A percentile compares a stretch with the other conserved stretches of the same genome.
Conservation (phyloP, 2,113 vertebrate species). For the Fukomys damarensis region DNA sequence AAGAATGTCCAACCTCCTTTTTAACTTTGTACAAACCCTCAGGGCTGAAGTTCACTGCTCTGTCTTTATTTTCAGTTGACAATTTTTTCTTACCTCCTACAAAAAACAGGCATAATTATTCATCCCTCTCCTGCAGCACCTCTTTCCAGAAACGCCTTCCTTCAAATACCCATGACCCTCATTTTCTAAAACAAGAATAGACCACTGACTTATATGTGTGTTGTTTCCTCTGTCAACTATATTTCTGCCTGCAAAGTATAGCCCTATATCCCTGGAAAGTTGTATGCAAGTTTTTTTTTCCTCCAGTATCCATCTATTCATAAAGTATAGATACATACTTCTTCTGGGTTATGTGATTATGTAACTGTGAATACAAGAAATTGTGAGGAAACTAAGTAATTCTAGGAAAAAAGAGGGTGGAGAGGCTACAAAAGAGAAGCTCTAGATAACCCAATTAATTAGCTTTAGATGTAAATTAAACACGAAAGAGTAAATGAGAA, state of each 20-base stretch:
- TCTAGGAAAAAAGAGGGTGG: neutral
- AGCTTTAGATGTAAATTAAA: neutral
- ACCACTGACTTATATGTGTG: conserved; percentile 61
- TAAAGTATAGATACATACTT: conserved; percentile 52
- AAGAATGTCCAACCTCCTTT: neutral
- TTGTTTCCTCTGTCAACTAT: conserved; percentile 71
- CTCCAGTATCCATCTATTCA: conserved; percentile 23
- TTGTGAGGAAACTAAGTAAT: neutral
- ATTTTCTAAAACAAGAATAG: conserved; percentile 51
- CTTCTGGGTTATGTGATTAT: conserved; percentile 30
- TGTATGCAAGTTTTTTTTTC: neutral
- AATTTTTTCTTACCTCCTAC: conserved; percentile 26
- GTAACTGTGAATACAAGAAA: neutral
- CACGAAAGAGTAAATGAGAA: neutral
- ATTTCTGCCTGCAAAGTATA: conserved; percentile 64
- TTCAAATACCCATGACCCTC: conserved; percentile 67
- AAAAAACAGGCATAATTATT: conserved; percentile 19
- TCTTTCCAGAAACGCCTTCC: conserved; percentile 67
- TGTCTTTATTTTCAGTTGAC: conserved; percentile 22
- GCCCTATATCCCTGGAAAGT: conserved; percentile 53
- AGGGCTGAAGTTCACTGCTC: neutral
- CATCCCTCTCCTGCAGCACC: neutral
- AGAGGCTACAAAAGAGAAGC: neutral
- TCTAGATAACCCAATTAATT: neutral
- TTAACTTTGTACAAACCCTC: neutral